Conservation (phyloP, 2,797 vertebrate genomes). For the Trichosurus vulpecula region DNA sequence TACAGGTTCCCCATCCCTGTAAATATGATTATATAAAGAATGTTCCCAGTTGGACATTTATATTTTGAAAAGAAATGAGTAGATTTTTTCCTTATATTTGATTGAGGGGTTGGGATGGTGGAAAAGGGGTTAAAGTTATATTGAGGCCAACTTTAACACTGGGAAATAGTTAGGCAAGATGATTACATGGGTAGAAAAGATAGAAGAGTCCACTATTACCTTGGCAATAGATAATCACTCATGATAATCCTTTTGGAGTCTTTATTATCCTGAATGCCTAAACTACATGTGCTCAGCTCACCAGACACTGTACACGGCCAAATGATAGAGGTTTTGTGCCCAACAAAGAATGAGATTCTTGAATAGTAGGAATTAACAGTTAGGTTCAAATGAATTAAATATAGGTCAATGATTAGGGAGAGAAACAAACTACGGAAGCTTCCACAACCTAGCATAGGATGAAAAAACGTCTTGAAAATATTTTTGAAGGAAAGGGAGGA, state of each 20-base stretch:
- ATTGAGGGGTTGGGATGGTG: neutral
- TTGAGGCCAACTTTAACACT: neutral
- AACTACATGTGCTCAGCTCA: neutral
- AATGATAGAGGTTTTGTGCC: neutral
- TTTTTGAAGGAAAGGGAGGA: constrained; percentile 20
- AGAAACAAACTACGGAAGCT: neutral
- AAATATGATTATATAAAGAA: constrained; percentile 30
- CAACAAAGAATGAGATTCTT: neutral
- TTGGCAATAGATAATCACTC: neutral
- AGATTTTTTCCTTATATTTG: neutral
- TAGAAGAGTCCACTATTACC: neutral
- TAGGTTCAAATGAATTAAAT: neutral
- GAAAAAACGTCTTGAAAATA: neutral
- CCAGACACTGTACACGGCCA: neutral
- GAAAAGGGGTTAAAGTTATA: neutral
- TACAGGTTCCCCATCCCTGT: too few relatives aligned
- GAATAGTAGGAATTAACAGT: neutral
- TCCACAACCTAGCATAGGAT: neutral
- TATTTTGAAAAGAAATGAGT: neutral
- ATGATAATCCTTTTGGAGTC: neutral
- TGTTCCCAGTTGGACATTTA: neutral
- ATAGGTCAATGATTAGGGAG: neutral
- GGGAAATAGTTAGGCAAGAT: constrained; percentile 31
- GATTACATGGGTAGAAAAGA: constrained; percentile 8
- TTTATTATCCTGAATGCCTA: neutral